Conservation (phyloP, 2,888 invertebrate species). For the Fabriciana adippe region DNA sequence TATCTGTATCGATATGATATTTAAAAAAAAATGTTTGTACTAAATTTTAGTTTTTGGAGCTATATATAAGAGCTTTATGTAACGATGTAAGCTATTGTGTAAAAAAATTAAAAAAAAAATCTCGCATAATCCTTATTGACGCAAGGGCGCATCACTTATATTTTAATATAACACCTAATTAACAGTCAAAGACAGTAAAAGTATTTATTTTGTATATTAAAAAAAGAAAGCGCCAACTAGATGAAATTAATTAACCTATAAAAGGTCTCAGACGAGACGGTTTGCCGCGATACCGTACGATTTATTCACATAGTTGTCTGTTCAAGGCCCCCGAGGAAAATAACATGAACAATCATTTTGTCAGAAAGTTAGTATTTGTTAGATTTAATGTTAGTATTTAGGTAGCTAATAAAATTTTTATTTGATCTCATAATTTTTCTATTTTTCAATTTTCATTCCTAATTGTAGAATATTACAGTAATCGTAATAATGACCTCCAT, state of each 20-base stretch:
- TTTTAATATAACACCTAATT: too few species aligned
- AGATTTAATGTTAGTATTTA: neutral
- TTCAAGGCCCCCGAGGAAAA: conserved; percentile 9
- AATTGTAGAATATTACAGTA: neutral
- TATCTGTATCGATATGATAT: too few species aligned
- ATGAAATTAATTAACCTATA: neutral
- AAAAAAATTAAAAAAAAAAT: too few species aligned
- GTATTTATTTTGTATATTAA: neutral
- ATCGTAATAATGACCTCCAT: neutral
- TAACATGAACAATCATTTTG: conserved; percentile 18
- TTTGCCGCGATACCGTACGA: neutral
- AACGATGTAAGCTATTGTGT: too few species aligned
- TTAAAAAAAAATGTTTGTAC: too few species aligned
- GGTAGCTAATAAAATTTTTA: neutral
- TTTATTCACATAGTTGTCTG: conserved; percentile 4
- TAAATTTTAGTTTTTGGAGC: too few species aligned
- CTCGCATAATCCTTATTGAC: too few species aligned
- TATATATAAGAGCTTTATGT: too few species aligned
- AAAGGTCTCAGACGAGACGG: neutral
- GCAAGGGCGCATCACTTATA: too few species aligned
- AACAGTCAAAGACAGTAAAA: too few species aligned
- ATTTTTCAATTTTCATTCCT: neutral
- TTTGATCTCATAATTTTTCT: neutral
- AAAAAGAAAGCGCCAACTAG: neutral
- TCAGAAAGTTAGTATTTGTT: conserved; percentile 10